phyloP scores from a whole-genome alignment of 2,797 vertebrate genomes.

The Strix occidentalis region DNA sequence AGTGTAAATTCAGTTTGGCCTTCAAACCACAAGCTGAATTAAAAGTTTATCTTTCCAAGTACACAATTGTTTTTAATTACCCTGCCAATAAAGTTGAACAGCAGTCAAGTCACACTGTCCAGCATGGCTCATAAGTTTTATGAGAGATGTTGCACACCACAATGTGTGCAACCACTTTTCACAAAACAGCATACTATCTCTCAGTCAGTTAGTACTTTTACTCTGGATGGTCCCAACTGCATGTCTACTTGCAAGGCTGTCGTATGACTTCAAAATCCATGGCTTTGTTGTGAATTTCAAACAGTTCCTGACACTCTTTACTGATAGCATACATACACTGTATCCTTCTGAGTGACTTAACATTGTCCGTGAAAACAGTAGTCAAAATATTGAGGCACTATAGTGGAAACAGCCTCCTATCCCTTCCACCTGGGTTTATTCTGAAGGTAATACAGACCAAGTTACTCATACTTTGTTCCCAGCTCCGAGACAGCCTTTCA shows the following conservation, averaged over 20 bases:
- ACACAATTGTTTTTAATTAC: constrained; percentile 71
- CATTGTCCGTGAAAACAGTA: not conserved
- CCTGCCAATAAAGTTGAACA: constrained; percentile 64
- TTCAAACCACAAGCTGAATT: not conserved
- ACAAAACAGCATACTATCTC: not conserved
- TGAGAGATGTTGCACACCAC: constrained; percentile 6
- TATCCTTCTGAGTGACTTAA: not conserved
- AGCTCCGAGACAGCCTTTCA: not conserved
- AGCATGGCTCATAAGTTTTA: constrained; percentile 72
- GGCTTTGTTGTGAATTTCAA: not conserved
- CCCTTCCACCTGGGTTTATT: not conserved
- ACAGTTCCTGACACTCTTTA: not conserved
- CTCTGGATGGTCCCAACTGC: not conserved
- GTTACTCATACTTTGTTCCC: not conserved
- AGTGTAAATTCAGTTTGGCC: not conserved
- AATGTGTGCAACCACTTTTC: constrained; percentile 17
- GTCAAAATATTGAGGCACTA: not conserved
- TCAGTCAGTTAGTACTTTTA: not conserved
- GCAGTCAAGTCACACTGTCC: constrained; percentile 41
- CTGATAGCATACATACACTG: rapidly evolving
- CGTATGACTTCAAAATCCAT: not conserved
- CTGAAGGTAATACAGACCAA: not conserved
- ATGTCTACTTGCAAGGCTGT: not conserved
- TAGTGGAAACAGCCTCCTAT: not conserved
- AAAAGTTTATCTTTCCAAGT: constrained; percentile 18